Conservation (phyloP, 2,113 vertebrate genomes). For the Leptosomus discolor region DNA sequence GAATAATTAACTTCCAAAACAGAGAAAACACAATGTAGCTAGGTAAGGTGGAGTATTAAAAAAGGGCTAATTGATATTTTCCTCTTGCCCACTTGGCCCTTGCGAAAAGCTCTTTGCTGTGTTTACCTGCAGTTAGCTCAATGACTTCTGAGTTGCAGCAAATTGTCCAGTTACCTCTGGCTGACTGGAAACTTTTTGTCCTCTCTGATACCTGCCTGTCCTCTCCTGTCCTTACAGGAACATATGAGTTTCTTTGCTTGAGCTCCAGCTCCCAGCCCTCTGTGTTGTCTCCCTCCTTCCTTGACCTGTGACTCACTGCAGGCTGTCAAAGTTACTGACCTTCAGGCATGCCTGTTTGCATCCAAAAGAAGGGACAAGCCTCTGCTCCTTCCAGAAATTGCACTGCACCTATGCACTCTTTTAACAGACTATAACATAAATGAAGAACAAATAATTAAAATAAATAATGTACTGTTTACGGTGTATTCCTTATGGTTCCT, state of each 20-base stretch:
- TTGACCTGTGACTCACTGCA: neutral
- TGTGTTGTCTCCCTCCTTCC: neutral
- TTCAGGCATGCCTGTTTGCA: neutral
- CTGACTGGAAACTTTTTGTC: neutral
- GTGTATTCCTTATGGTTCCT: neutral
- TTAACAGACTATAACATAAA: neutral
- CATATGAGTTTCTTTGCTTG: neutral
- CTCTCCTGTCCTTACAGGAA: neutral
- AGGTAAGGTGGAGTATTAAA: neutral
- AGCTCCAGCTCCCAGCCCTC: neutral
- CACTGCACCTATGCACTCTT: neutral
- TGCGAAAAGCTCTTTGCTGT: neutral
- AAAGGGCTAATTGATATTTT: neutral
- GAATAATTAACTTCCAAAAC: neutral
- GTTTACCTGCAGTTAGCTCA: neutral
- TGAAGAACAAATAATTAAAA: neutral
- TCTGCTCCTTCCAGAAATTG: neutral
- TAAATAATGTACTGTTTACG: neutral
- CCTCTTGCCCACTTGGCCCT: neutral
- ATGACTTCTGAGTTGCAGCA: neutral
- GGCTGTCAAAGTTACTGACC: neutral
- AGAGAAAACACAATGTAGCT: neutral
- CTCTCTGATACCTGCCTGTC: neutral
- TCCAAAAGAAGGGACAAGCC: neutral
- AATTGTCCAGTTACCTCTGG: neutral